These are phyloP conservation scores for Caenorhabditis sinica DNA, from an alignment of 2,888 invertebrate genomes.

Conservation along the genomic window DNA sequence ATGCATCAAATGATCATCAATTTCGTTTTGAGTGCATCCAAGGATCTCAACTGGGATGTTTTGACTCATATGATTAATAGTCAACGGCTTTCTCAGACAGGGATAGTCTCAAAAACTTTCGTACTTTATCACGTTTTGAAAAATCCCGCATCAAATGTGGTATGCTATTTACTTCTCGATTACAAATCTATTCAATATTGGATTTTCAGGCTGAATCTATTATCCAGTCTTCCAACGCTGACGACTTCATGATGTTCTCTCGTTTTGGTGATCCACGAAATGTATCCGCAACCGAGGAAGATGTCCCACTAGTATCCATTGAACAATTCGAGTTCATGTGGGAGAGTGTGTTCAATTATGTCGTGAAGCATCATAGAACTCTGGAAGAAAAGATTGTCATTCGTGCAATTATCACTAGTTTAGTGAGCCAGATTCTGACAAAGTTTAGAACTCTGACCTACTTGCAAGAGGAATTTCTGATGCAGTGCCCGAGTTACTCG, in stretches of 20 bases:
- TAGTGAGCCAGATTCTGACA: slow-evolving; percentile 5
- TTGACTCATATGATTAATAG: background rate
- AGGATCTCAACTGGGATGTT: background rate
- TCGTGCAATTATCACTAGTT: background rate
- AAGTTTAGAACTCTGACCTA: slow-evolving; percentile 3
- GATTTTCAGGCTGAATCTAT: background rate
- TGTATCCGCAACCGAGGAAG: background rate
- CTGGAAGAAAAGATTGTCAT: slow-evolving; percentile 16
- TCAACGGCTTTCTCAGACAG: slow-evolving; percentile 19
- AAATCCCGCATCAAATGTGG: slow-evolving; percentile 23
- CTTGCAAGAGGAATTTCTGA: background rate
- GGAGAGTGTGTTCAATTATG: slow-evolving; percentile 1
- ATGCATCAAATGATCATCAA: slow-evolving; percentile 23
- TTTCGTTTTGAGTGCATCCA: background rate
- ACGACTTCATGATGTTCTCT: slow-evolving; percentile 6
- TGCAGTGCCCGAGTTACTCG: background rate
- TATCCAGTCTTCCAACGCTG: background rate
- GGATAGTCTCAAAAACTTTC: slow-evolving; percentile 30
- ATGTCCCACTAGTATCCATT: background rate
- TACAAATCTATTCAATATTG: background rate
- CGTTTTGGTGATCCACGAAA: background rate
- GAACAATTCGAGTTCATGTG: slow-evolving; percentile 36
- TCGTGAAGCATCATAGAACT: background rate
- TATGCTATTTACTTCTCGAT: background rate
- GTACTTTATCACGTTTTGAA: slow-evolving; percentile 20